Evolutionary conservation across 2,797 vertebrate genomes (phyloP), one percentile per base, ranked within the genome.

Genomic region (Merluccius polli): DNA sequence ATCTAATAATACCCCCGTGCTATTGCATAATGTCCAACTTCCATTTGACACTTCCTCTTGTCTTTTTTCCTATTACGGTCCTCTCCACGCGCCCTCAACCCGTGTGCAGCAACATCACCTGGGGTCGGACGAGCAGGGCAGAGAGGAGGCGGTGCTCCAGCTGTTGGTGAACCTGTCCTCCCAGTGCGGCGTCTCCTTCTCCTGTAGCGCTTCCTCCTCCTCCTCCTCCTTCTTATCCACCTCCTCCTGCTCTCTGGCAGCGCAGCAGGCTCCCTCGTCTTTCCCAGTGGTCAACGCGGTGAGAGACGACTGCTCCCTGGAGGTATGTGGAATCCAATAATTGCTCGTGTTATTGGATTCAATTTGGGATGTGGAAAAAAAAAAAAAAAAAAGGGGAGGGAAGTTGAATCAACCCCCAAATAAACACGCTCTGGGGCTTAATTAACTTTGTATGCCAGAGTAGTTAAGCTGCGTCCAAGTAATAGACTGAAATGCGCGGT

Each of bases 81-180:
- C 12, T 79, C 9, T 71, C 65, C 13, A 2, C 71, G 15, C 77
- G 30, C 85, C 31, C 71, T 52, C 5, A 4, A 9, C 79, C 84
- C 90, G 15, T 44, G 41, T 44, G 41, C 41, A 99, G 98, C 94
- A 95, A 93, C 91, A 89, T 70, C 91, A 95, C 80, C 89, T 99
- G 89, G 95, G 91, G 88, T 95, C 90, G 75, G 93, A 95, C 78
- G 93, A 94, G 78, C 93, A 94, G 82, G 93, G 92, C 72, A 93
- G 93, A 87, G 96, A 97, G 90, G 95, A 97, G 80, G 87, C 88
- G 75, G 89, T 95, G 1, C 88, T 99, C 78, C 93, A 96, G 41
- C 93, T 98, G 15, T 93, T 99, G 77, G 82, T 95, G 84, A 94
- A 95, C 87, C 90, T 99, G 72, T 96, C 95, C 65, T 91, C 91